Evolutionary conservation across 1,140 invertebrate genomes (phyloP), one percentile per base, ranked within the genome.

Genomic region (Hycleus cichorii): DNA sequence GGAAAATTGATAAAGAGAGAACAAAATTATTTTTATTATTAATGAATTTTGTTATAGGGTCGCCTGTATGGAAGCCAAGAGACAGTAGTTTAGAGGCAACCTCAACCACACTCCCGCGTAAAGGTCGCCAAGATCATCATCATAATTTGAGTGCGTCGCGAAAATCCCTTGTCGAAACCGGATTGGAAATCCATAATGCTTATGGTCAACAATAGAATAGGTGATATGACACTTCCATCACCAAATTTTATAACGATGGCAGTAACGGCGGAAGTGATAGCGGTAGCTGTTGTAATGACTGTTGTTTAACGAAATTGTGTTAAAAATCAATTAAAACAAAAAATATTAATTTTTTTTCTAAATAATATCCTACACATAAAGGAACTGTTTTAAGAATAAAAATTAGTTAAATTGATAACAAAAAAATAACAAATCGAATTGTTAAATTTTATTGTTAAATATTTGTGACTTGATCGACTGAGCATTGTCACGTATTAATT

Each of bases 21-120:
- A 18, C 32, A 7, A 32, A 5, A 32, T 32, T 5, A 32, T 32
- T 32, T 32, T 32, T 32, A 18, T 18, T 18, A 18, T 32, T 32
- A 32, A 32, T 7, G 32, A 32, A 32, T 65, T 61, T 69, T 83
- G 78, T 85, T 85, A 78, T 85, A 86, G 88, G 88, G 75, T 92
- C 90, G 73, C 90, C 90, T 73, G 86, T 93, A 75, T 93, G 90
- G 90, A 93, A 93, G 84, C 89, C 88, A 78, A 82, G 89, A 79
- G 88, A 90, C 77, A 81, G 67, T 71, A 72, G 68, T 68, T 66
- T 71, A 71, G 69, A 69, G 64, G 68, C 67, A 64, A 65, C 71
- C 64, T 73, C 72, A 57, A 73, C 73, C 63, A 76, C 75, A 49
- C 72, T 75, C 64, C 75, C 74, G 63, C 72, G 75, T 63, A 73